Conservation (phyloP, 2,888 invertebrate genomes). For the Metalampra italica region DNA sequence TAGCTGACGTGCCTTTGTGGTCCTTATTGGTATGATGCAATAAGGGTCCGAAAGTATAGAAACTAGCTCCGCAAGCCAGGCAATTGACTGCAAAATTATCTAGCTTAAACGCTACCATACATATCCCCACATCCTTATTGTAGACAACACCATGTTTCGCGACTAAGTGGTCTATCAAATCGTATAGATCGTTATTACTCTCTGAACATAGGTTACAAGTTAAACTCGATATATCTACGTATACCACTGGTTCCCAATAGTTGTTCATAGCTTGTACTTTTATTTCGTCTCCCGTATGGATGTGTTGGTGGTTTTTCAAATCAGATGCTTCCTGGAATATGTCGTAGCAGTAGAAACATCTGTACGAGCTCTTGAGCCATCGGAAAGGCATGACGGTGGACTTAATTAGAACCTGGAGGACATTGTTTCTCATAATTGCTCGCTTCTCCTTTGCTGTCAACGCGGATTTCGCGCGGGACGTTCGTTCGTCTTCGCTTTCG, state of each 20-base stretch:
- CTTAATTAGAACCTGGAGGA: conserved; percentile 52
- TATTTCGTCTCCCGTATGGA: conserved; percentile 43
- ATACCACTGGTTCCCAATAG: conserved; percentile 66
- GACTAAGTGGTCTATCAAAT: conserved; percentile 58
- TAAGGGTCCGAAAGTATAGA: conserved; percentile 62
- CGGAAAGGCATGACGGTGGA: conserved; percentile 66
- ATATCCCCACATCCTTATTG: conserved; percentile 61
- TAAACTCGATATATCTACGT: conserved; percentile 54
- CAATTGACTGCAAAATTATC: conserved; percentile 57
- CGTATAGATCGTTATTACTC: conserved; percentile 47
- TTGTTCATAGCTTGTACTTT: conserved; percentile 61
- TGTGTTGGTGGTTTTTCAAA: conserved; percentile 51
- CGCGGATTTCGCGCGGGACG: conserved; percentile 13
- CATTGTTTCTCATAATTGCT: conserved; percentile 56
- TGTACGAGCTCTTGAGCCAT: conserved; percentile 67
- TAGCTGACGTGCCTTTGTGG: conserved; percentile 62
- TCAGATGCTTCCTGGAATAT: conserved; percentile 64
- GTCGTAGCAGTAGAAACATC: conserved; percentile 71
- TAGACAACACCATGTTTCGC: conserved; percentile 46
- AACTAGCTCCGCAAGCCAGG: conserved; percentile 52
- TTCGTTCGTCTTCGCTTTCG: not conserved
- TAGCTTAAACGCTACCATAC: conserved; percentile 63
- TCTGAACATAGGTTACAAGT: conserved; percentile 56
- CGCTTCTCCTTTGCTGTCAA: conserved; percentile 50
- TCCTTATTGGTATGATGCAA: conserved; percentile 66